phyloP scores from a whole-genome alignment of 1,140 invertebrate genomes.

The Lanistes nyassanus region DNA sequence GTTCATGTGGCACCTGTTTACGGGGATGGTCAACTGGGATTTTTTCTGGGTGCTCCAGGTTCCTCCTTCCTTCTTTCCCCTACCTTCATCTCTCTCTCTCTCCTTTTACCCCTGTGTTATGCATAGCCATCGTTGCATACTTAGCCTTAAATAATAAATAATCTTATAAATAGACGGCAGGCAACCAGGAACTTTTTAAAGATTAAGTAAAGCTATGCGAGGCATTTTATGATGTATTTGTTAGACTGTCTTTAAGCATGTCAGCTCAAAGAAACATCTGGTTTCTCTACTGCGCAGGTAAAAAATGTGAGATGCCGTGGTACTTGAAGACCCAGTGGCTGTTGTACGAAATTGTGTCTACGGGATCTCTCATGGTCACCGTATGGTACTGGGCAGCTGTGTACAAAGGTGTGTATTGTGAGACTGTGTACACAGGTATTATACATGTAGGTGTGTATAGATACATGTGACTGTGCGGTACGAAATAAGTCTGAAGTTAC shows the following conservation, averaged over 20 bases:
- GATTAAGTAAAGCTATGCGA: no score
- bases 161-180: no score
- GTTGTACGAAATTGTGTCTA: slow-evolving; percentile 35
- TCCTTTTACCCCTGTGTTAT: no score
- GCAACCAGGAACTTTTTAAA: no score
- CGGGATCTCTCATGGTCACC: slow-evolving; percentile 36
- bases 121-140: no score
- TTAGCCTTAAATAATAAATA: no score
- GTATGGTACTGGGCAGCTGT: slow-evolving; percentile 33
- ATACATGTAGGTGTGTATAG: not conserved
- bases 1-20: no score
- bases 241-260: no score
- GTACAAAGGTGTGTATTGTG: slow-evolving; percentile 26
- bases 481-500: not conserved
- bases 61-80: slow-evolving; percentile 34
- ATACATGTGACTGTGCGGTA: not conserved
- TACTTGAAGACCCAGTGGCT: slow-evolving; percentile 44
- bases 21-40: not conserved
- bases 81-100: slow-evolving; percentile 18
- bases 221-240: no score
- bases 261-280: not conserved
- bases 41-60: slow-evolving; percentile 9
- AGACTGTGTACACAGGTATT: slow-evolving; percentile 8
- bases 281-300: not conserved
- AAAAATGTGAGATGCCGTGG: slow-evolving; percentile 32